phyloP scores from a whole-genome alignment of 2,888 invertebrate species.

The Andrena praecox region DNA sequence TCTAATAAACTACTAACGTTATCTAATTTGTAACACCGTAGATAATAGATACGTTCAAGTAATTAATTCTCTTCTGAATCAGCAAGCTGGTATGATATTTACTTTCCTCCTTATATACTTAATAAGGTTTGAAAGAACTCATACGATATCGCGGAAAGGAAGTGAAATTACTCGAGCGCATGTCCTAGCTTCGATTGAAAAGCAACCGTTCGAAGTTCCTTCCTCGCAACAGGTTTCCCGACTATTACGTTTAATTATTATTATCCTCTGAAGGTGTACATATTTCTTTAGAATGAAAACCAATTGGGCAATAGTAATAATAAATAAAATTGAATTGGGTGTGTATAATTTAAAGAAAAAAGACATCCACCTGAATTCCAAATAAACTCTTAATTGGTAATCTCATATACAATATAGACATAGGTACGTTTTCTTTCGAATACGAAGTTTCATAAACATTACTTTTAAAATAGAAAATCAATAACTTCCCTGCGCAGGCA shows the following conservation, averaged over 20 bases:
- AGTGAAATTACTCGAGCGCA: conserved; percentile 77
- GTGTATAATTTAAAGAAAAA: too few relatives aligned
- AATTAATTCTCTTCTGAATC: neutral
- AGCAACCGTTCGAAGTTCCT: conserved; percentile 77
- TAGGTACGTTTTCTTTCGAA: too few relatives aligned
- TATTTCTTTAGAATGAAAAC: neutral
- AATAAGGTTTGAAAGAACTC: conserved; percentile 65
- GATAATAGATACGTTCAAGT: neutral
- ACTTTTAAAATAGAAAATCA: too few relatives aligned
- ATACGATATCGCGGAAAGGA: conserved; percentile 68
- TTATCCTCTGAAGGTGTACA: neutral
- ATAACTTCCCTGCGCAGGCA: too few relatives aligned
- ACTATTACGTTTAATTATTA: neutral
- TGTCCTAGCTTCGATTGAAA: conserved; percentile 69
- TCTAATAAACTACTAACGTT: too few relatives aligned
- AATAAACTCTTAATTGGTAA: too few relatives aligned
- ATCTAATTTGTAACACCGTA: too few relatives aligned
- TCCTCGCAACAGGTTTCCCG: conserved; percentile 52
- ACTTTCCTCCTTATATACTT: conserved; percentile 19
- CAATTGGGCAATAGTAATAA: neutral
- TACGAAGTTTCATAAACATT: too few relatives aligned
- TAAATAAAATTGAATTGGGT: neutral
- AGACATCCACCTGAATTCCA: too few relatives aligned
- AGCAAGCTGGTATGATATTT: neutral
- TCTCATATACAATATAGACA: too few relatives aligned